Conservation (phyloP, 2,113 vertebrate species). For the Eulacestoma nigropectus region DNA sequence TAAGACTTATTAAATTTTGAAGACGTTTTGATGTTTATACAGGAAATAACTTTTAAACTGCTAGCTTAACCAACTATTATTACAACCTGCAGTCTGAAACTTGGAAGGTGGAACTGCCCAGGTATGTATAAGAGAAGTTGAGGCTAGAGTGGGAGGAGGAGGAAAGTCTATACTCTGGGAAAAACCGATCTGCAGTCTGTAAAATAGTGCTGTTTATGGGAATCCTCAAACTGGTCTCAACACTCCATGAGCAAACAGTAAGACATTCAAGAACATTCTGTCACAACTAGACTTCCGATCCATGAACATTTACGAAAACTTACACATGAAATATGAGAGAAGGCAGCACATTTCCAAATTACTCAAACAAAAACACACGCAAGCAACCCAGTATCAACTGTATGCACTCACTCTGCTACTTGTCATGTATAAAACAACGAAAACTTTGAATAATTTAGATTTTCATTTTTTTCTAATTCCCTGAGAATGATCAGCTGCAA, state of each 20-base stretch:
- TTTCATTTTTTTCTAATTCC: neutral
- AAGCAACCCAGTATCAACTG: neutral
- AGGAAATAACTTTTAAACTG: neutral
- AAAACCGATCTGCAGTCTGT: neutral
- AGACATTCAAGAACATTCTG: neutral
- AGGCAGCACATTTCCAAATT: neutral
- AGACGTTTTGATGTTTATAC: neutral
- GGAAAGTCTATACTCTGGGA: neutral
- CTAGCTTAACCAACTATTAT: neutral
- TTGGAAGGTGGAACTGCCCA: neutral
- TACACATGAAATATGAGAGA: neutral
- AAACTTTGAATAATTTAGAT: neutral
- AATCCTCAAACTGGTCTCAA: neutral
- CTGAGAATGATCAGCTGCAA: neutral
- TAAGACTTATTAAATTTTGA: neutral
- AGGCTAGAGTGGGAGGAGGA: neutral
- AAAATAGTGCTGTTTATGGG: neutral
- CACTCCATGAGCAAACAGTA: neutral
- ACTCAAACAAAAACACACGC: neutral
- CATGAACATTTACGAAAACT: neutral
- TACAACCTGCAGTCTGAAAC: neutral
- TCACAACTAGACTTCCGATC: neutral
- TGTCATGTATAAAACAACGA: neutral
- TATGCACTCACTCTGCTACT: neutral
- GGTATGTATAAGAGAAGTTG: neutral